A percentile compares a stretch with the other conserved stretches of the same genome.
These are phyloP conservation scores for Martes martes DNA, from an alignment of 2,113 vertebrate species.

Conservation along the genomic window DNA sequence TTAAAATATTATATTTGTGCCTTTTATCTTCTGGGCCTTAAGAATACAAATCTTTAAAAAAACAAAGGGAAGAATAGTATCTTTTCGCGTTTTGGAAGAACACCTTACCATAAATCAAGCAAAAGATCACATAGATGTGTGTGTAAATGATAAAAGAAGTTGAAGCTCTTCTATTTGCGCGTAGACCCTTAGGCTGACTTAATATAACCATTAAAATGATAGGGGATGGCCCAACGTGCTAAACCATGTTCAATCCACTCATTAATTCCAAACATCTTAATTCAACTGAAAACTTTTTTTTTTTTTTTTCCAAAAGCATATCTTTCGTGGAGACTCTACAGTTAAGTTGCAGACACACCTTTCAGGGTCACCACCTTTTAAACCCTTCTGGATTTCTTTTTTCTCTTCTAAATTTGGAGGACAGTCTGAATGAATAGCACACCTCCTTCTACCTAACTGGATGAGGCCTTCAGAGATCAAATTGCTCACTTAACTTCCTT, in stretches of 20 bases:
- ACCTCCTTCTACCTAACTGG: not conserved
- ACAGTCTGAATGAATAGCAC: not conserved
- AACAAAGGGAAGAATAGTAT: not conserved
- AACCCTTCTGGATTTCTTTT: not conserved
- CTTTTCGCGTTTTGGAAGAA: not conserved
- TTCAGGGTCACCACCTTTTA: not conserved
- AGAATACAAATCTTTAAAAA: not conserved
- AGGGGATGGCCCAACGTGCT: not conserved
- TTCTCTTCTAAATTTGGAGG: not conserved
- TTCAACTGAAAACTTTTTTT: not conserved
- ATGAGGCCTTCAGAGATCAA: not conserved
- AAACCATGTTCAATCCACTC: not conserved
- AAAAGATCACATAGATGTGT: not conserved
- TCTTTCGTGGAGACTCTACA: not conserved
- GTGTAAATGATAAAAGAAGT: not conserved
- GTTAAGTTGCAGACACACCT: not conserved
- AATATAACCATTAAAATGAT: not conserved
- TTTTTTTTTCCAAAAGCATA: not conserved
- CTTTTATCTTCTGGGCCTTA: not conserved
- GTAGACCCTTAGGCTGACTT: not conserved
- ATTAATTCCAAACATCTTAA: not conserved
- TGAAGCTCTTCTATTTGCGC: not conserved
- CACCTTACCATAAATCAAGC: not conserved
- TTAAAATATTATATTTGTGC: not conserved
- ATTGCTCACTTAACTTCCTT: not conserved